Conservation (phyloP, 2,797 vertebrate genomes). For the Alexandromys oeconomus region DNA sequence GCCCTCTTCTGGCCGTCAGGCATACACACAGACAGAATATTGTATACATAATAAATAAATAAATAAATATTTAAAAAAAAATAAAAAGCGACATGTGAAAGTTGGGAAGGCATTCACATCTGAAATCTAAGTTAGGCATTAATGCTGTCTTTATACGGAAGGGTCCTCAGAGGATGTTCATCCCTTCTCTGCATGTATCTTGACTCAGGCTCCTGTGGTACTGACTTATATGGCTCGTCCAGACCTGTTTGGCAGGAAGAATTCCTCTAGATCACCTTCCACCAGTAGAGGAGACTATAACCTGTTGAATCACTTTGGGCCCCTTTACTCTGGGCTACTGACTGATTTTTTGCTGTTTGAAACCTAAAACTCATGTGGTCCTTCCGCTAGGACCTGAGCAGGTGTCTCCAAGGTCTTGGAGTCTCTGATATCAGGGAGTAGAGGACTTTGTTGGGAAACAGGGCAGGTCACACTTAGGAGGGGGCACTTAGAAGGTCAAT, state of each 20-base stretch:
- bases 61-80: neutral
- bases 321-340: neutral
- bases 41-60: too few species aligned
- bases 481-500: neutral
- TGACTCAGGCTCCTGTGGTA: neutral
- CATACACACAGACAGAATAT: too few species aligned
- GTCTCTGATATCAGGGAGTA: neutral
- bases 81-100: neutral
- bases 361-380: neutral
- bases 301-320: neutral
- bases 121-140: neutral
- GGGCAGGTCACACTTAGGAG: neutral
- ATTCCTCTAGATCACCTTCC: neutral
- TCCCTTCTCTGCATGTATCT: neutral
- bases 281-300: accelerated
- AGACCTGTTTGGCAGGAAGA: neutral
- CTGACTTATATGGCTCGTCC: neutral
- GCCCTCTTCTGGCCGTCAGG: too few species aligned
- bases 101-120: neutral
- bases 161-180: neutral
- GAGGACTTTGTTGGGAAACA: neutral
- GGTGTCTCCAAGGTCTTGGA: neutral
- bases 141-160: neutral
- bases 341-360: neutral
- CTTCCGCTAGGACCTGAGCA: neutral